Evolutionary conservation across 2,797 vertebrate species (phyloP).

Genomic region (Lepus townsendii): DNA sequence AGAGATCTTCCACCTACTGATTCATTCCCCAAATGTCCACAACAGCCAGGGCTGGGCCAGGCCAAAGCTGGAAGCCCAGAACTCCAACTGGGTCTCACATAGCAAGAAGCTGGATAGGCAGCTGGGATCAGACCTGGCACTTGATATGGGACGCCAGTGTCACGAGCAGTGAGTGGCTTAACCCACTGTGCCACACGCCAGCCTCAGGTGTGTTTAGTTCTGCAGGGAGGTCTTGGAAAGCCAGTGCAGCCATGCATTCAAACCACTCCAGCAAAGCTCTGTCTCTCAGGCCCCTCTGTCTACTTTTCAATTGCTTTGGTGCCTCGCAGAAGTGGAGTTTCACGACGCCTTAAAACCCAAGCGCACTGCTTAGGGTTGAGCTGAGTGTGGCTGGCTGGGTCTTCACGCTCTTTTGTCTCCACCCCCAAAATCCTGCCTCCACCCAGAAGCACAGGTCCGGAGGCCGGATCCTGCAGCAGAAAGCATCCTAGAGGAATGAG

Average conservation of each 20-base stretch:
- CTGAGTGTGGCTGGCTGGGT: neutral
- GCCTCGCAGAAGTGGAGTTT: neutral
- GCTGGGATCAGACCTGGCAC: too few species aligned
- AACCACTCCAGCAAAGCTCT: neutral
- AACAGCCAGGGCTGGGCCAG: too few species aligned
- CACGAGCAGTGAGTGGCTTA: too few species aligned
- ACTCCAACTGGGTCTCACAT: too few species aligned
- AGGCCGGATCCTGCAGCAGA: neutral
- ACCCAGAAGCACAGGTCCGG: neutral
- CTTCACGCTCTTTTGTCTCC: neutral
- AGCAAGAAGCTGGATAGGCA: too few species aligned
- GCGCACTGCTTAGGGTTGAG: neutral
- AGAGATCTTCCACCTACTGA: too few species aligned
- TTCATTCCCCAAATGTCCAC: too few species aligned
- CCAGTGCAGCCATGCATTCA: neutral
- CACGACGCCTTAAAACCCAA: neutral
- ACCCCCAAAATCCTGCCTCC: neutral
- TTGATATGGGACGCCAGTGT: too few species aligned
- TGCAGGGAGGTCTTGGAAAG: neutral
- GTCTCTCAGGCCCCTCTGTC: neutral
- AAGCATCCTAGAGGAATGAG: neutral
- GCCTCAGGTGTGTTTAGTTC: neutral
- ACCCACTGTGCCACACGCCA: too few species aligned
- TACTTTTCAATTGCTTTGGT: constrained; percentile 19
- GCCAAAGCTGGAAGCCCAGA: too few species aligned